phyloP scores from a whole-genome alignment of 2,113 vertebrate genomes.

The Trochalopteron elliotii region DNA sequence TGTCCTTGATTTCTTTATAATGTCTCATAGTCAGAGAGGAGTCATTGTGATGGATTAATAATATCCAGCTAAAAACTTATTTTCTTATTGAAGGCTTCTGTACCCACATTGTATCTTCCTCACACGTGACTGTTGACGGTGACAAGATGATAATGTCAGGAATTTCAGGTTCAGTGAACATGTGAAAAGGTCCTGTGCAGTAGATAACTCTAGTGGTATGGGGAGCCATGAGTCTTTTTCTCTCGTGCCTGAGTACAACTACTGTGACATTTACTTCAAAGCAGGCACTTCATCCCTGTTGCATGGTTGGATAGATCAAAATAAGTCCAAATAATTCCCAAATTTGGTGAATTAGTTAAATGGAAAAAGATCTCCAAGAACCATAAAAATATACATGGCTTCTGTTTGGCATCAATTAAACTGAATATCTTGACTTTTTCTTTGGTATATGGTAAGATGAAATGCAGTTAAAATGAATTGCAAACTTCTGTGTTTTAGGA shows the following conservation, averaged over 20 bases:
- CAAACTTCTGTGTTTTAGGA: not conserved
- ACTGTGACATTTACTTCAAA: not conserved
- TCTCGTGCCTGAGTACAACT: not conserved
- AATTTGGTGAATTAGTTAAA: not conserved
- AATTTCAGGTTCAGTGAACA: not conserved
- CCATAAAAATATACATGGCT: not conserved
- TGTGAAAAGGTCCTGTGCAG: not conserved
- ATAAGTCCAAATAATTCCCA: not conserved
- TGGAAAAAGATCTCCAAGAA: not conserved
- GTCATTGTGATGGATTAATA: not conserved
- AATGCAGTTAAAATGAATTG: not conserved
- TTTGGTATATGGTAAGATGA: not conserved
- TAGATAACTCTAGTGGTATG: not conserved
- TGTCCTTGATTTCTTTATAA: not conserved
- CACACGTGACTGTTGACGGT: not conserved
- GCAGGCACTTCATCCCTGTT: not conserved
- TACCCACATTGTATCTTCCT: not conserved
- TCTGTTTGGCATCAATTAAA: not conserved
- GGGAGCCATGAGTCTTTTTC: not conserved
- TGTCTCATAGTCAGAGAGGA: not conserved
- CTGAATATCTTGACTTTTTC: not conserved
- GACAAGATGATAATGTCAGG: not conserved
- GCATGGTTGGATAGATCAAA: not conserved
- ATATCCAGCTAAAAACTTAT: not conserved
- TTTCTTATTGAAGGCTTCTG: not conserved